Conservation (phyloP, 2,888 invertebrate genomes). For the Schizotus pectinicornis region DNA sequence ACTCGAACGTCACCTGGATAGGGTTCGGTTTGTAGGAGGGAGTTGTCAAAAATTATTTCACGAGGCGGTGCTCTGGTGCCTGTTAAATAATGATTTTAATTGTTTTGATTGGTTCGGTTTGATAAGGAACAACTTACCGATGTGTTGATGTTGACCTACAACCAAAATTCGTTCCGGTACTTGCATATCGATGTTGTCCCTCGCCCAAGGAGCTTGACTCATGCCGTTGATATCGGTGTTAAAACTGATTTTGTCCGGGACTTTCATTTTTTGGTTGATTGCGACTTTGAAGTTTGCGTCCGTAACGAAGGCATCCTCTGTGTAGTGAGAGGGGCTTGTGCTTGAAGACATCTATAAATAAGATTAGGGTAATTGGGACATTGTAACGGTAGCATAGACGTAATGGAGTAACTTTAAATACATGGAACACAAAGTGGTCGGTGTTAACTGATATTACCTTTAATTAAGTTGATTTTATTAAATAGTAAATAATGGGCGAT, state of each 20-base stretch:
- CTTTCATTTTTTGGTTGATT: slow-evolving; percentile 82
- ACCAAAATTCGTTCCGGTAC: slow-evolving; percentile 94
- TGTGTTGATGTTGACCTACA: slow-evolving; percentile 77
- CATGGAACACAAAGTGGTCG: too few relatives aligned
- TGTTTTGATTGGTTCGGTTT: too few relatives aligned
- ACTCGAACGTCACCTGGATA: slow-evolving; percentile 72
- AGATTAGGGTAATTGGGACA: slow-evolving; percentile 1
- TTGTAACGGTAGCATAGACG: too few relatives aligned
- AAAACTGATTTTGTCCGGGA: slow-evolving; percentile 80
- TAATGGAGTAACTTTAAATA: too few relatives aligned
- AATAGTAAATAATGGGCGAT: neutral
- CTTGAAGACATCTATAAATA: slow-evolving; percentile 64
- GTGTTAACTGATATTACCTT: too few relatives aligned
- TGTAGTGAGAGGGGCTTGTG: slow-evolving; percentile 68
- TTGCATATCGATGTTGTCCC: slow-evolving; percentile 87
- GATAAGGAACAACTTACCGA: slow-evolving; percentile 56
- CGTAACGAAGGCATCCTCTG: slow-evolving; percentile 67
- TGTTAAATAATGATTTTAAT: slow-evolving; percentile 49
- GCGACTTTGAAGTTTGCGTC: slow-evolving; percentile 74
- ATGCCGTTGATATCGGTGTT: slow-evolving; percentile 70
- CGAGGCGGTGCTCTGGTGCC: slow-evolving; percentile 86
- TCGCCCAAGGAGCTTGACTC: slow-evolving; percentile 67
- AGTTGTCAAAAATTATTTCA: slow-evolving; percentile 85
- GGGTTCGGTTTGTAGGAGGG: slow-evolving; percentile 73
- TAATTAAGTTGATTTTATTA: too few relatives aligned